A percentile compares a stretch with the other conserved stretches of the same genome.
These are phyloP conservation scores for Agriopis leucophaearia DNA, from an alignment of 2,888 invertebrate species.

Conservation along the genomic window DNA sequence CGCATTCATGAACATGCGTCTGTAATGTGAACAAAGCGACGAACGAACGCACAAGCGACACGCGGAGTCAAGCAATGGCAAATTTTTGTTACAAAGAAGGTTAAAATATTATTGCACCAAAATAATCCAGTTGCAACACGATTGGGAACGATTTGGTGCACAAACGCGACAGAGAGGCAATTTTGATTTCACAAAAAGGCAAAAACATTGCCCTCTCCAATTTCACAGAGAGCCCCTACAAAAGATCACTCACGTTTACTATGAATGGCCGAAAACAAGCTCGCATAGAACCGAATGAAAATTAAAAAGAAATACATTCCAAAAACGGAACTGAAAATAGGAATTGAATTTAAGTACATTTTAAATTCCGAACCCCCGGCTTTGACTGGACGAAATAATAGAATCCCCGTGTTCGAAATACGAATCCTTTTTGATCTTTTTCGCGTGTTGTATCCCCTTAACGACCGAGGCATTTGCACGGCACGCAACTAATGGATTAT, in stretches of 20 bases:
- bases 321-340: constrained; percentile 76
- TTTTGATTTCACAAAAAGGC: constrained; percentile 79
- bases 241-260: constrained; percentile 85
- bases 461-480: constrained; percentile 77
- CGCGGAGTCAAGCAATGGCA: too few species aligned
- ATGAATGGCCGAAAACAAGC: constrained; percentile 82
- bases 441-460: constrained; percentile 77
- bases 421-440: constrained; percentile 81
- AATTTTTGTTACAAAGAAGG: too few species aligned
- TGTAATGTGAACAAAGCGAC: too few species aligned
- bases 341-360: constrained; percentile 86
- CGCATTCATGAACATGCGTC: too few species aligned
- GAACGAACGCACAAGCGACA: too few species aligned
- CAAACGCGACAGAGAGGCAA: constrained; percentile 62
- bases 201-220: constrained; percentile 78
- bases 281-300: constrained; percentile 75
- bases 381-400: constrained; percentile 83
- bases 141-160: constrained; percentile 47
- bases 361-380: constrained; percentile 78
- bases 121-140: background rate
- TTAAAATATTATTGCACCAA: background rate
- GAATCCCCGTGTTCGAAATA: constrained; percentile 73
- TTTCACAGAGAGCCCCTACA: constrained; percentile 82
- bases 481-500: constrained; percentile 86
- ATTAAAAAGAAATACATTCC: constrained; percentile 80